Evolutionary conservation across 1,140 invertebrate species (phyloP).

Genomic region (Calephelis virginiensis): DNA sequence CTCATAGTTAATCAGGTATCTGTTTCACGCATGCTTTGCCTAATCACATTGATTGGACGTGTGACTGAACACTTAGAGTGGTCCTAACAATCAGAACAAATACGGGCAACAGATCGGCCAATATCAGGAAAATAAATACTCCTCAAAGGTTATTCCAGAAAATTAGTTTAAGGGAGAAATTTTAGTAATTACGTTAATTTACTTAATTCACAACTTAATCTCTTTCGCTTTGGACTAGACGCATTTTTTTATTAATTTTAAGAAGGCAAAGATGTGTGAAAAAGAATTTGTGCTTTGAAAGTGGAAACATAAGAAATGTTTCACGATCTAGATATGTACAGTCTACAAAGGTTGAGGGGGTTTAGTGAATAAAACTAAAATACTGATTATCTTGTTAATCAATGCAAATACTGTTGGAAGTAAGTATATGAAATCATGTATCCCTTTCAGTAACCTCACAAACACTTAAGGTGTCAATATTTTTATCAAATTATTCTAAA

Average conservation of each 20-base stretch:
- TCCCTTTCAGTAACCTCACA: constrained; percentile 19
- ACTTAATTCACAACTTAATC: constrained; percentile 72
- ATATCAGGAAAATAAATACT: constrained; percentile 28
- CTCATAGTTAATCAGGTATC: constrained; percentile 49
- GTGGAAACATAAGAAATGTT: constrained; percentile 38
- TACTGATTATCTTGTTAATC: constrained; percentile 65
- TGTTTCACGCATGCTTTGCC: constrained; percentile 73
- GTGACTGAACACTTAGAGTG: constrained; percentile 74
- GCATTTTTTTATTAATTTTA: constrained; percentile 69
- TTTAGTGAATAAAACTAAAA: constrained; percentile 63
- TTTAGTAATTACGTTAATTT: constrained; percentile 54
- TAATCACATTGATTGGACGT: constrained; percentile 74
- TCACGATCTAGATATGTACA: constrained; percentile 57
- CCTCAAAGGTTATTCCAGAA: constrained; percentile 32
- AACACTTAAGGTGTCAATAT: constrained; percentile 43
- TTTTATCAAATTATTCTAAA: constrained; percentile 61
- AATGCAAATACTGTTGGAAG: constrained; percentile 24
- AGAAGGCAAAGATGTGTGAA: constrained; percentile 76
- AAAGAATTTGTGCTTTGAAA: constrained; percentile 53
- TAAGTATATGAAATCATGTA: constrained; percentile 9
- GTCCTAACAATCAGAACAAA: constrained; percentile 58
- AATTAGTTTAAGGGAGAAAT: constrained; percentile 40
- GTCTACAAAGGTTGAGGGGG: constrained; percentile 36
- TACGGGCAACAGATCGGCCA: constrained; percentile 31
- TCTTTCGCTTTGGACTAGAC: constrained; percentile 77